Evolutionary conservation across 2,113 vertebrate genomes (phyloP).

Genomic region (Odobenus rosmarus): DNA sequence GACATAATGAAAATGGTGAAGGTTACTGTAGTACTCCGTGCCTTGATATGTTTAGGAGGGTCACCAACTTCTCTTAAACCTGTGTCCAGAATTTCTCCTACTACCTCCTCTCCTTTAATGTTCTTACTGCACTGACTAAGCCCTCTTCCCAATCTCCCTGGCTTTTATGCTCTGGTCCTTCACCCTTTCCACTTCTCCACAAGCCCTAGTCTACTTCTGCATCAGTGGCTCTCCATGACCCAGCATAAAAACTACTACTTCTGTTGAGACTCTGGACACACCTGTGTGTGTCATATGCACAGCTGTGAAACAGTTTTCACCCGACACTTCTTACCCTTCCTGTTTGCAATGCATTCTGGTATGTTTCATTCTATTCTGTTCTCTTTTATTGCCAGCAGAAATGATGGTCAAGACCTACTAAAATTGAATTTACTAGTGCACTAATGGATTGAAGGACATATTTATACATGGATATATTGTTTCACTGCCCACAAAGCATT

Average conservation of each 20-base stretch:
- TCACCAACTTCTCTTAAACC: background rate
- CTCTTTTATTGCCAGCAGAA: background rate
- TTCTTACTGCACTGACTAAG: background rate
- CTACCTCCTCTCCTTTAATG: background rate
- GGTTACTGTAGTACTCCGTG: background rate
- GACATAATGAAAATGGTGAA: background rate
- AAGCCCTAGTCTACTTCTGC: background rate
- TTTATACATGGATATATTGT: background rate
- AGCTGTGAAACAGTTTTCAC: background rate
- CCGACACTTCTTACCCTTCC: background rate
- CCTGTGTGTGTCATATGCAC: background rate
- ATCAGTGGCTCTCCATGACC: background rate
- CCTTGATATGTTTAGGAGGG: background rate
- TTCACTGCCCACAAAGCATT: background rate
- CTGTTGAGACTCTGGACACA: accelerated
- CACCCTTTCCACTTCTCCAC: background rate
- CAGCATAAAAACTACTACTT: background rate
- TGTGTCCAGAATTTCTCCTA: background rate
- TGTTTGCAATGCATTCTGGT: background rate
- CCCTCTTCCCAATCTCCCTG: background rate
- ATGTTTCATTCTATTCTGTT: background rate
- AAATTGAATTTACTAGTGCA: background rate
- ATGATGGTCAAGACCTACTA: background rate
- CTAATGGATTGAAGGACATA: background rate
- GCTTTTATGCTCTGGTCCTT: background rate